phyloP scores from a whole-genome alignment of 2,113 vertebrate genomes.

The Lepus europaeus region DNA sequence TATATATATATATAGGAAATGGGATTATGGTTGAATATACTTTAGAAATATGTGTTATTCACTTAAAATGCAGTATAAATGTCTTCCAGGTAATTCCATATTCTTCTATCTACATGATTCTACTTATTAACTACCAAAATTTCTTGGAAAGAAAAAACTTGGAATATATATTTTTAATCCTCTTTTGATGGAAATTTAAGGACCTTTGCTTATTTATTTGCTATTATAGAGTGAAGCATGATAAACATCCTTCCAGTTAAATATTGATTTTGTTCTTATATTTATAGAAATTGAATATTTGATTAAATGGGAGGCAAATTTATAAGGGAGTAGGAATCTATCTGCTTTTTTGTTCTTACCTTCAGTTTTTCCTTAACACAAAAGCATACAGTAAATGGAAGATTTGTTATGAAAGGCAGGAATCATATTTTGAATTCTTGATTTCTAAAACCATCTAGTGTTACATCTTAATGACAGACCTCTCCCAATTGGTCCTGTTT shows the following conservation, averaged over 20 bases:
- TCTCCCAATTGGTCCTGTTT: background rate
- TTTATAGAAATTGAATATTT: background rate
- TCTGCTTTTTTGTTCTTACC: background rate
- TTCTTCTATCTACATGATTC: background rate
- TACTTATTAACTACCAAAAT: background rate
- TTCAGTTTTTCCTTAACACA: background rate
- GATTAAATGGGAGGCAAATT: constrained; percentile 1
- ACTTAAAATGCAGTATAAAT: constrained; percentile 23
- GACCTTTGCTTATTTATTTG: background rate
- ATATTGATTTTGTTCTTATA: constrained; percentile 12
- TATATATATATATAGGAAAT: background rate
- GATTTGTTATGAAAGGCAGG: background rate
- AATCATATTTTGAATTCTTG: background rate
- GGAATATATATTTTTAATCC: background rate
- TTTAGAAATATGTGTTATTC: constrained; percentile 14
- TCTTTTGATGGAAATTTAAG: background rate
- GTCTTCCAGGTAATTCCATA: background rate
- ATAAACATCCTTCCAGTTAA: background rate
- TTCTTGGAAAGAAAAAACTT: background rate
- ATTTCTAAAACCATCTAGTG: background rate
- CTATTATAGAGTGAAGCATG: background rate
- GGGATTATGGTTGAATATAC: background rate
- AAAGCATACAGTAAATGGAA: background rate
- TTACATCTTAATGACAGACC: background rate
- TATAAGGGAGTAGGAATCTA: background rate